phyloP scores from a whole-genome alignment of 2,888 invertebrate species.

The Chalcis sispes region DNA sequence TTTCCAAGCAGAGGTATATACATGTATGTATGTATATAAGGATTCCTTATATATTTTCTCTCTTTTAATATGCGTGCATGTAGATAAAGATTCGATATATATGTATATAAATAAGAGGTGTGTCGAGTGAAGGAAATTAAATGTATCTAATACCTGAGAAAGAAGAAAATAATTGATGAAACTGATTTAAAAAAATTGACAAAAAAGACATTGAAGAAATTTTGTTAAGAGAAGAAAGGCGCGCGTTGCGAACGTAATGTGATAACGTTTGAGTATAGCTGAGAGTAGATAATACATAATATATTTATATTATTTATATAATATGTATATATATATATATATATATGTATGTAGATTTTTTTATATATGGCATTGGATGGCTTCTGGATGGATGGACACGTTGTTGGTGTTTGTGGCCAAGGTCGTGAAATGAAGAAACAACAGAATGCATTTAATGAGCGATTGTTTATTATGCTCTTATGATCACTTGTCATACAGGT shows the following conservation, averaged over 20 bases:
- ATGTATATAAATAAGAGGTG: constrained; percentile 7
- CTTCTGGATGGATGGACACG: constrained; percentile 61
- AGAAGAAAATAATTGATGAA: constrained; percentile 41
- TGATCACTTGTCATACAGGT: constrained; percentile 77
- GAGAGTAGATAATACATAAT: constrained; percentile 30
- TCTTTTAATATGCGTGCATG: not conserved
- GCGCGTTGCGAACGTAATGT: constrained; percentile 49
- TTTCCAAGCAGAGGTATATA: constrained; percentile 3
- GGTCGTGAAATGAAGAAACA: constrained; percentile 76
- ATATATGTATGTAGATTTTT: constrained; percentile 39
- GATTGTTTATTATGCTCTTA: constrained; percentile 77
- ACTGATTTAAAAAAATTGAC: not conserved
- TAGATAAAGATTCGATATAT: not conserved
- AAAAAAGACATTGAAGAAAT: not conserved
- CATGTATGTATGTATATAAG: not conserved
- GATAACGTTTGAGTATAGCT: constrained; percentile 23
- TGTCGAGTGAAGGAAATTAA: constrained; percentile 37
- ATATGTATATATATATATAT: constrained; percentile 28
- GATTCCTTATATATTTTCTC: not conserved
- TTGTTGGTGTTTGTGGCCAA: constrained; percentile 66
- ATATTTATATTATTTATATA: constrained; percentile 37
- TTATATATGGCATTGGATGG: constrained; percentile 55
- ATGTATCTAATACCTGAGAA: constrained; percentile 39
- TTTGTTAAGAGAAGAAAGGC: constrained; percentile 30
- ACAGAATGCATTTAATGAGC: constrained; percentile 77